Percentiles rank a stretch among this genome's conserved stretches.
Evolutionary conservation across 2,113 vertebrate species (phyloP).

Genomic region (Mastomys natalensis): DNA sequence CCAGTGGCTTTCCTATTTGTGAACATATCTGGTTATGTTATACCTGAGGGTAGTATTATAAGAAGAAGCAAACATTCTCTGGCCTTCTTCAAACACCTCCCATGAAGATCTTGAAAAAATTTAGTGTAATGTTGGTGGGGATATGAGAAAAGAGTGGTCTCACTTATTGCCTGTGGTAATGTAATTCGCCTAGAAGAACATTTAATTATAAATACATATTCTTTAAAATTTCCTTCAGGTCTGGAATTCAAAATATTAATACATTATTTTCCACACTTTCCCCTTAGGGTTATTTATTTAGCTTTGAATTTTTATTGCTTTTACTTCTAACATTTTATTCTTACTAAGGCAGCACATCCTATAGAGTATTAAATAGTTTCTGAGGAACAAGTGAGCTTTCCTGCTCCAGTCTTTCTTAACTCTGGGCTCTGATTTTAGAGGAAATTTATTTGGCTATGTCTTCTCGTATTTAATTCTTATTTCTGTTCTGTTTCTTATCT

Average conservation of each 20-base stretch:
- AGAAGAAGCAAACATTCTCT: background rate
- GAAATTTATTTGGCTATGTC: slow-evolving; percentile 12
- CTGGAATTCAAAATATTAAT: slow-evolving; percentile 61
- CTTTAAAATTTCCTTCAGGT: slow-evolving; percentile 45
- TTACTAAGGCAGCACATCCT: slow-evolving; percentile 21
- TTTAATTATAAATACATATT: slow-evolving; percentile 31
- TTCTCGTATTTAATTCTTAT: slow-evolving; percentile 44
- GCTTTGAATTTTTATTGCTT: slow-evolving; percentile 63
- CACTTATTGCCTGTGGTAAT: slow-evolving; percentile 49
- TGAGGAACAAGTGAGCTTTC: slow-evolving; percentile 30
- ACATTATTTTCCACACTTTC: slow-evolving; percentile 46
- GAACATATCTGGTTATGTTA: background rate
- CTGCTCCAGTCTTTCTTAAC: background rate
- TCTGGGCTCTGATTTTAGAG: background rate
- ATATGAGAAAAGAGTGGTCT: slow-evolving; percentile 16
- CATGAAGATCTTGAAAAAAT: background rate
- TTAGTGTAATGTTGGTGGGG: slow-evolving; percentile 31
- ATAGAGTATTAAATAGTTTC: slow-evolving; percentile 26
- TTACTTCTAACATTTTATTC: slow-evolving; percentile 62
- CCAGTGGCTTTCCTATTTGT: background rate
- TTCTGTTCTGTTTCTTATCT: slow-evolving; percentile 22
- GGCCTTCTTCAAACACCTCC: background rate
- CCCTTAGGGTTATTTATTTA: slow-evolving; percentile 57
- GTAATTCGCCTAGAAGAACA: background rate
- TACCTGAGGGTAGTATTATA: background rate